A percentile compares a stretch with the other conserved stretches of the same genome.
phyloP scores from a whole-genome alignment of 2,113 vertebrate genomes.

The Hepsetus odoe region DNA sequence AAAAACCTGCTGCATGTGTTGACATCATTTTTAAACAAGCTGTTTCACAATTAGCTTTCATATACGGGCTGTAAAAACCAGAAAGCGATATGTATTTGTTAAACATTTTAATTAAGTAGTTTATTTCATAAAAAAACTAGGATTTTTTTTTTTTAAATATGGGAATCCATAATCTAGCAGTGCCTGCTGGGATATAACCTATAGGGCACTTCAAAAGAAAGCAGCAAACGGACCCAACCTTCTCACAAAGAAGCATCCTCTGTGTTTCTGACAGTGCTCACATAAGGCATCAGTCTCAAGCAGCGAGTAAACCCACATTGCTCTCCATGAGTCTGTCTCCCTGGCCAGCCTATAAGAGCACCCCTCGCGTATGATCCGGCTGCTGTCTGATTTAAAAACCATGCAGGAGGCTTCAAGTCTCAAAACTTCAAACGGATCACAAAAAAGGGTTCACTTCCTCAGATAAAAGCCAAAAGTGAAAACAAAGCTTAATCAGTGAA shows the following conservation, averaged over 20 bases:
- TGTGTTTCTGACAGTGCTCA: conserved; percentile 25
- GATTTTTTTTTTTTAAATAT: too few relatives aligned
- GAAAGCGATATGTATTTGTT: not conserved
- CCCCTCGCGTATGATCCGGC: conserved; percentile 58
- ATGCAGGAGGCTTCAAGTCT: conserved; percentile 69
- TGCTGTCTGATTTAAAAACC: conserved; percentile 73
- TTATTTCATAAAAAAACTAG: too few relatives aligned
- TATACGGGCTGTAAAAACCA: not conserved
- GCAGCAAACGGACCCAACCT: conserved; percentile 10
- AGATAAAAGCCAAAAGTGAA: conserved; percentile 68
- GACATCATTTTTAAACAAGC: too few relatives aligned
- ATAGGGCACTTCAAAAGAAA: conserved; percentile 23
- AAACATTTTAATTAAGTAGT: not conserved
- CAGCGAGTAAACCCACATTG: conserved; percentile 36
- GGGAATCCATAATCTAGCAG: conserved; percentile 20
- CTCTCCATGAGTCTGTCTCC: conserved; percentile 25
- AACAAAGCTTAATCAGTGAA: conserved; percentile 69
- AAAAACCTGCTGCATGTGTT: too few relatives aligned
- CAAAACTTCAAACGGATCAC: conserved; percentile 66
- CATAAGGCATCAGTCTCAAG: conserved; percentile 29
- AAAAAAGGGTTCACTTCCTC: conserved; percentile 73
- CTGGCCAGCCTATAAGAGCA: not conserved
- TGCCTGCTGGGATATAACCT: not conserved
- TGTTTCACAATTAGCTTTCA: too few relatives aligned
- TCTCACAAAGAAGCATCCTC: conserved; percentile 29